Evolutionary conservation across 1,140 invertebrate species (phyloP), one percentile per base, ranked within the genome.

Genomic region (Pseudomyrmex flavicornis): DNA sequence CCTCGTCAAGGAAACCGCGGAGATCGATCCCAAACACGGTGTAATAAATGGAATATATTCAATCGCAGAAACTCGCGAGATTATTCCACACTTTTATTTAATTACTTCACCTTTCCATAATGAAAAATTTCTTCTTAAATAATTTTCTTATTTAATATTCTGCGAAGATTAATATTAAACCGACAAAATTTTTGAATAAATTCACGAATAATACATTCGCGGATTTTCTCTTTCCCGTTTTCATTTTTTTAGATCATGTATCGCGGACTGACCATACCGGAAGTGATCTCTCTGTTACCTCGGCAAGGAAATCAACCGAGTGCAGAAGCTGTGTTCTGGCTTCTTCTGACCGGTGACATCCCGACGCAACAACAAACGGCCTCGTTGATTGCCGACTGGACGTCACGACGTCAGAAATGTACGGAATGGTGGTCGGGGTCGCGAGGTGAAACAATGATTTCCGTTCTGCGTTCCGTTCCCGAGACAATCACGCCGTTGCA

Each of bases 241-340:
- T 13, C 44, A 77, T 20, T 22, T 54, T 20, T 13, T 2, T 54
- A 92, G 91, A 83, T 92, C 12, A 84, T 80, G 10, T 93, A 90
- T 59, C 84, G 92, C 63, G 92, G 92, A 35, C 52, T 93, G 2
- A 88, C 91, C 0, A 89, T 93, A 76, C 88, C 91, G 22, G 91
- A 92, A 82, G 82, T 92, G 4, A 62, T 91, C 7, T 62, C 82
- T 5, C 83, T 92, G 2, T 62, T 93, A 48, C 91, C 92, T 7
- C 89, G 90, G 10, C 79, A 83, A 22, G 91, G 91, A 65, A 90
- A 79, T 3, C 91, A 86, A 3, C 91, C 91, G 3, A 92, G 89
- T 46, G 88, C 90, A 0, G 92, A 93, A 75, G 89, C 92, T 5
- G 84, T 92, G 0, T 93, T 93, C 52, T 93, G 92, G 92, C 65